Evolutionary conservation across 1,140 invertebrate species (phyloP).

Genomic region (Acromyrmex charruanus): DNA sequence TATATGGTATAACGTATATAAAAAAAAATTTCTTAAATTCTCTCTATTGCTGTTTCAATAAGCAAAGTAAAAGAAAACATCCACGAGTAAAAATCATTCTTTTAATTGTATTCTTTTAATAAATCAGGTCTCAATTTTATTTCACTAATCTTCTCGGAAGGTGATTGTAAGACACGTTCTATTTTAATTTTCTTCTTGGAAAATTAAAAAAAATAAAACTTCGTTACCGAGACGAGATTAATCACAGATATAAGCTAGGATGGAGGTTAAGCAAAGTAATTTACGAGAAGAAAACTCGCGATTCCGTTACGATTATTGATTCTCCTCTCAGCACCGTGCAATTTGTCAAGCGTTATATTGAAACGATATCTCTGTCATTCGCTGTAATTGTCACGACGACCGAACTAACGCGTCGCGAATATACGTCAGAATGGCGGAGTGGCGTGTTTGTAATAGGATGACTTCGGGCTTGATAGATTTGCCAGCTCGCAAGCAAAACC

Average conservation of each 20-base stretch:
- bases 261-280: neutral
- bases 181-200: neutral
- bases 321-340: slow-evolving; percentile 6
- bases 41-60: neutral
- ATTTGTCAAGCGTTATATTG: slow-evolving; percentile 17
- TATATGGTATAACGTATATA: neutral
- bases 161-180: neutral
- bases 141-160: neutral
- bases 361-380: slow-evolving; percentile 47
- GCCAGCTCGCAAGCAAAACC: neutral
- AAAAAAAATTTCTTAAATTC: neutral
- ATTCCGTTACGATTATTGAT: slow-evolving; percentile 28
- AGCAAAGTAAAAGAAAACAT: neutral
- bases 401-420: slow-evolving; percentile 19
- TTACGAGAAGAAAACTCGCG: neutral
- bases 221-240: neutral
- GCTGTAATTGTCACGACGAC: slow-evolving; percentile 26
- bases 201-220: neutral
- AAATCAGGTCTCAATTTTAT: neutral
- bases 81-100: neutral
- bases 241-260: neutral
- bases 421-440: neutral
- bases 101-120: neutral
- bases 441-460: slow-evolving; percentile 52
- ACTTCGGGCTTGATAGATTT: slow-evolving; percentile 20